A percentile compares a stretch with the other conserved stretches of the same genome.
phyloP scores from a whole-genome alignment of 2,888 invertebrate genomes.

The Aphodius granarius region DNA sequence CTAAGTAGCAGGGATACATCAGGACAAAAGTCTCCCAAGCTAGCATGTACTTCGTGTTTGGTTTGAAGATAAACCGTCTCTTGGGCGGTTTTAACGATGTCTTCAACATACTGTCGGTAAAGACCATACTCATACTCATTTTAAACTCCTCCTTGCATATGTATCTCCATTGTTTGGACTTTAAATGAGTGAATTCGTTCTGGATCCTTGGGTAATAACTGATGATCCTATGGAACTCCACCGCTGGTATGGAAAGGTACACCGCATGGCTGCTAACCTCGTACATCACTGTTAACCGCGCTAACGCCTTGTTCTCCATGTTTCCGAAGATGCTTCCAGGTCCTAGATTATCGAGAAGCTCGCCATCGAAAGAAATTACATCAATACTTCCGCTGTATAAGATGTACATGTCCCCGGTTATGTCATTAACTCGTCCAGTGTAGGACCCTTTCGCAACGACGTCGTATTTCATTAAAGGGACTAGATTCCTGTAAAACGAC shows the following conservation, averaged over 20 bases:
- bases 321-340: constrained; percentile 35
- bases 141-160: constrained; percentile 21
- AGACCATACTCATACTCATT: too few species aligned
- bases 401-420: constrained; percentile 30
- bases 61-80: constrained; percentile 12
- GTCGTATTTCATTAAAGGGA: constrained; percentile 23
- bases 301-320: constrained; percentile 24
- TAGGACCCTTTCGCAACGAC: constrained; percentile 31
- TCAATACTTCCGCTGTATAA: constrained; percentile 32
- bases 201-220: constrained; percentile 29
- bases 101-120: background rate
- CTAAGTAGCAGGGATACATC: constrained; percentile 25
- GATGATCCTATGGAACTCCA: constrained; percentile 28
- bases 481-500: constrained; percentile 26
- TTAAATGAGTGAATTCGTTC: constrained; percentile 26
- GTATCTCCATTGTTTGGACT: constrained; percentile 27
- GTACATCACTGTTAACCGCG: constrained; percentile 29
- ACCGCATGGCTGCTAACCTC: constrained; percentile 30
- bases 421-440: constrained; percentile 31
- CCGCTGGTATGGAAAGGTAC: constrained; percentile 24
- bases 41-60: constrained; percentile 21
- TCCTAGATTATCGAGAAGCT: constrained; percentile 26
- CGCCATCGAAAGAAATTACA: constrained; percentile 34
- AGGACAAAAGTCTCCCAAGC: constrained; percentile 17
- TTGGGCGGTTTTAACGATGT: background rate